Conservation (phyloP, 2,113 vertebrate species). For the Rattus rattus region DNA sequence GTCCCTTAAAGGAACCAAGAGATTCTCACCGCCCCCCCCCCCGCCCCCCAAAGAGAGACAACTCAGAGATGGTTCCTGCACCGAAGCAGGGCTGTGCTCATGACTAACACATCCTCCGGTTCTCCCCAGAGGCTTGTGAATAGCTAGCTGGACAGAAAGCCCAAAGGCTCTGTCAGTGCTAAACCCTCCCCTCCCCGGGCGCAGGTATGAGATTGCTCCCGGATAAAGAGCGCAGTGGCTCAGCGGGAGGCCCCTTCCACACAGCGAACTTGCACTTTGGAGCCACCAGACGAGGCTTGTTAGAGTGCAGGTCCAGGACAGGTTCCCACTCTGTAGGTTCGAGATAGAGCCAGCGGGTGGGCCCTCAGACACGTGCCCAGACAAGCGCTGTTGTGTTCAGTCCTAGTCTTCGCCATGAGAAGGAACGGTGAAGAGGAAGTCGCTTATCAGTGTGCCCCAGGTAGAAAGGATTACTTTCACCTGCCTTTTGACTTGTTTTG, state of each 20-base stretch:
- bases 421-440: neutral
- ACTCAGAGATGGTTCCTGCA: neutral
- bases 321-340: neutral
- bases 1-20: neutral
- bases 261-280: neutral
- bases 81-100: neutral
- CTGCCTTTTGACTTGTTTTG: neutral
- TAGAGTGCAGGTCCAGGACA: neutral
- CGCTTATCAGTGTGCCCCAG: neutral
- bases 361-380: neutral
- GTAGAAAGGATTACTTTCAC: neutral
- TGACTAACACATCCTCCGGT: neutral
- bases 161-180: neutral
- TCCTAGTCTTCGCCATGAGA: accelerated
- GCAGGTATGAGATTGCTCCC: neutral
- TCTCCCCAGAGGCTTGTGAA: neutral
- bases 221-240: neutral
- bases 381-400: neutral
- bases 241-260: neutral
- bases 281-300: neutral
- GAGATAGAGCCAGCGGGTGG: neutral
- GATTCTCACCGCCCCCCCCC: neutral
- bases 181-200: neutral
- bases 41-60: neutral
- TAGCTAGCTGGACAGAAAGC: neutral